Evolutionary conservation across 2,113 vertebrate species (phyloP), one percentile per base, ranked within the genome.

Genomic region (Phrynosoma blainvillii): DNA sequence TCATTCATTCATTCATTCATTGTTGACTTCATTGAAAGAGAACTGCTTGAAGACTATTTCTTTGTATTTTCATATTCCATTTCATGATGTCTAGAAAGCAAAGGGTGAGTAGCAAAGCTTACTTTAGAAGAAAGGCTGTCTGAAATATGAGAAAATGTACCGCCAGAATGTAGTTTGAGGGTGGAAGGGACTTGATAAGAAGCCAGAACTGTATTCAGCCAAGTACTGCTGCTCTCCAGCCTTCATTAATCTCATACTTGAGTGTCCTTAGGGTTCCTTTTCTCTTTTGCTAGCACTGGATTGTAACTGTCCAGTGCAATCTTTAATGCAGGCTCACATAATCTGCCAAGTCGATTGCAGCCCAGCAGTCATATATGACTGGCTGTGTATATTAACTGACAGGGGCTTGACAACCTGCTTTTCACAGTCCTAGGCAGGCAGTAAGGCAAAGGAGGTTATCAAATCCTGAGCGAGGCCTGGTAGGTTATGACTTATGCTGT

Each of bases 51-150:
- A 79, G 75, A 76, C 90, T 32, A 2, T 0, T 6, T 90, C n/a
- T n/a, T 30, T 11, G 54, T 70, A 32, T 79, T 59, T 85, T 89
- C 68, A n/a, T 25, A 20, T 66, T 83, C 13, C 47, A 92, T 88
- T 85, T 79, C 52, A 62, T 76, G 23, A 85, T 82, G 40, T 2
- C 7, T 6, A 54, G 73, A 62, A 77, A 79, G 80, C 62, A 87
- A 79, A 92, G 77, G 1, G 56, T 66, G 65, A 52, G 21, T n/a
- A 66, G 18, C 47, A 59, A 47, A 12, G 66, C n/a, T 47, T 74
- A 71, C 62, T 54, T 76, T 85, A 66, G 27, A 71, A 30, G 27
- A 18, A n/a, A 62, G 54, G 54, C 59, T 74, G 73, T 23, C 0
- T 1, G 32, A 47, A 75, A 82, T 66, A 90, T 32, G 66, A 70